Conservation (phyloP, 2,888 invertebrate species). For the Eupsilia transversa region DNA sequence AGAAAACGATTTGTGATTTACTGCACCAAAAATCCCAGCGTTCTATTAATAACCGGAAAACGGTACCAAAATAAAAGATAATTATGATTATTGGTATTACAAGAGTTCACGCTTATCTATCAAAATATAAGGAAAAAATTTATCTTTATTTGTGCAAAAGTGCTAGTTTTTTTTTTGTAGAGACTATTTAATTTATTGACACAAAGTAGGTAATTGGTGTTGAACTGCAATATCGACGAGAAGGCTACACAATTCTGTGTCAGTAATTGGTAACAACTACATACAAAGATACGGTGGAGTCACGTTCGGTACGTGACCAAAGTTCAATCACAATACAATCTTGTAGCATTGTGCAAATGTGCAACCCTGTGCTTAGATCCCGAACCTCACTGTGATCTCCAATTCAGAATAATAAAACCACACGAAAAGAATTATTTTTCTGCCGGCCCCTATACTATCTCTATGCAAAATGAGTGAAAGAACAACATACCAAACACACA, state of each 20-base stretch:
- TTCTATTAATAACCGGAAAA: not conserved
- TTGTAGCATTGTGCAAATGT: slow-evolving; percentile 46
- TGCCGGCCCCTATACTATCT: not conserved
- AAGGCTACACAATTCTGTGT: slow-evolving; percentile 9
- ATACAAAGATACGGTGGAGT: slow-evolving; percentile 55
- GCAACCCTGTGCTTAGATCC: slow-evolving; percentile 13
- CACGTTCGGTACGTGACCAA: slow-evolving; percentile 74
- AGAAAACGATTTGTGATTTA: not conserved
- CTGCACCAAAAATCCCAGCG: not conserved
- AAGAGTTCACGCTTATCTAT: not conserved
- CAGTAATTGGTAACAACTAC: slow-evolving; percentile 33
- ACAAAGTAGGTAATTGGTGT: not conserved
- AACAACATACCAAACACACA: not conserved
- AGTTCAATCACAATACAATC: slow-evolving; percentile 64
- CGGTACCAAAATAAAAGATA: not conserved
- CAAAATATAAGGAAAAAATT: slow-evolving; percentile 2
- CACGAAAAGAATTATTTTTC: not conserved
- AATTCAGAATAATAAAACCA: not conserved
- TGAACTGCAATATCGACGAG: slow-evolving; percentile 1
- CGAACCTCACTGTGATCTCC: not conserved
- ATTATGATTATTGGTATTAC: not conserved
- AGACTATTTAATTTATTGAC: not conserved
- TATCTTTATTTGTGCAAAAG: not conserved
- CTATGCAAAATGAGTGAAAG: not conserved
- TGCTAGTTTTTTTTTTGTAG: not conserved